Evolutionary conservation across 1,140 invertebrate genomes (phyloP).

Genomic region (Saxidomus purpurata): DNA sequence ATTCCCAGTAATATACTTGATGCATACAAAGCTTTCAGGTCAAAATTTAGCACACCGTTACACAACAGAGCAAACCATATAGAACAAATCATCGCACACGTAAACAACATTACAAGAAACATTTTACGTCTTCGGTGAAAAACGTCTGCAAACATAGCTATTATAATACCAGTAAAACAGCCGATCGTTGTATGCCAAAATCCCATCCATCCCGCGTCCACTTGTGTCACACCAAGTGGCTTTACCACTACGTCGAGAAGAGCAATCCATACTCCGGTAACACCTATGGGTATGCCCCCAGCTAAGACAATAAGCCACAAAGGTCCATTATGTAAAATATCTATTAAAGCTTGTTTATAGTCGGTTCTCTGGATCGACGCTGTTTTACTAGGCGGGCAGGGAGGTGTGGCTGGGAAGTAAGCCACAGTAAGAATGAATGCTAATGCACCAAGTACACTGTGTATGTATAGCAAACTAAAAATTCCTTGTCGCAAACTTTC

Average conservation of each 20-base stretch:
- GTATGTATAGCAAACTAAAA: constrained; percentile 65
- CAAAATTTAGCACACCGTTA: neutral
- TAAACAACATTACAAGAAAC: constrained; percentile 54
- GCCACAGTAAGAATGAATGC: constrained; percentile 72
- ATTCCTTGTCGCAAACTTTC: constrained; percentile 7
- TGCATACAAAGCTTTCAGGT: constrained; percentile 73
- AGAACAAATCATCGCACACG: constrained; percentile 34
- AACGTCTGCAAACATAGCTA: constrained; percentile 68
- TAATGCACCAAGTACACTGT: constrained; percentile 72
- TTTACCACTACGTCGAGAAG: constrained; percentile 79
- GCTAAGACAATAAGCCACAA: constrained; percentile 77
- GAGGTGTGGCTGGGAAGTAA: constrained; percentile 81
- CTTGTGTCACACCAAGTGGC: constrained; percentile 71
- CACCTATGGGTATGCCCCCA: constrained; percentile 72
- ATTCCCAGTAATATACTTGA: constrained; percentile 82
- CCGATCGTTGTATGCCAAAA: constrained; percentile 76
- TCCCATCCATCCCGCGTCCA: constrained; percentile 80
- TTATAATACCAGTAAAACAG: constrained; percentile 75
- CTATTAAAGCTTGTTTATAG: constrained; percentile 73
- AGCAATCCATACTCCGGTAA: constrained; percentile 75
- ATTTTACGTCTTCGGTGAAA: constrained; percentile 58
- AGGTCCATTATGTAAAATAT: constrained; percentile 71
- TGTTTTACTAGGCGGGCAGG: constrained; percentile 78
- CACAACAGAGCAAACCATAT: constrained; percentile 62
- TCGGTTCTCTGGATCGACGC: constrained; percentile 69